A percentile compares a stretch with the other conserved stretches of the same genome.
These are phyloP conservation scores for Hoplodrina ambigua DNA, from an alignment of 2,888 invertebrate genomes.

Conservation along the genomic window DNA sequence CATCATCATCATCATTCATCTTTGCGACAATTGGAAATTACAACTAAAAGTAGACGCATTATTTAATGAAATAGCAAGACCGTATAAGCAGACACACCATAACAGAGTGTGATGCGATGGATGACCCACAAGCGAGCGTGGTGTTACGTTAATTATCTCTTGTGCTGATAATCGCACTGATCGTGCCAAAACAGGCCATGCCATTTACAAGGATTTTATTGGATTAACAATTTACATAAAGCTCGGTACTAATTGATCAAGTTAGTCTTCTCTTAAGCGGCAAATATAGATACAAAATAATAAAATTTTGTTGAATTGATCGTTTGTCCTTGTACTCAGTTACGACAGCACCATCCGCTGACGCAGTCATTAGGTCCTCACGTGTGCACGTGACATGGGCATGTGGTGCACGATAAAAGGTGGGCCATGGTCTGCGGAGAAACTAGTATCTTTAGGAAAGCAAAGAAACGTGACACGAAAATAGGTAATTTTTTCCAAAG, in stretches of 20 bases:
- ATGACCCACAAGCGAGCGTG: constrained; percentile 46
- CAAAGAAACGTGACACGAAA: constrained; percentile 17
- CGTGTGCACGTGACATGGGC: no score
- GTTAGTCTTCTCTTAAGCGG: background rate
- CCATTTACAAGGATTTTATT: constrained; percentile 51
- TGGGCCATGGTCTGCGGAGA: no score
- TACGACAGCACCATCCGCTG: no score
- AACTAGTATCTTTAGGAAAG: background rate
- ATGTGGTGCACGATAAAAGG: no score
- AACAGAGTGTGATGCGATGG: constrained; percentile 37
- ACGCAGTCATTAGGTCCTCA: no score
- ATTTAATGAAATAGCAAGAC: constrained; percentile 11
- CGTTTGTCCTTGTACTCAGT: no score
- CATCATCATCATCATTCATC: no score
- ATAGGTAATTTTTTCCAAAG: constrained; percentile 6
- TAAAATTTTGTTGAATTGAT: no score
- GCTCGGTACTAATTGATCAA: constrained; percentile 5
- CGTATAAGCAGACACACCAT: background rate
- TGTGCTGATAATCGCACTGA: constrained; percentile 54
- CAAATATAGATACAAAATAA: no score
- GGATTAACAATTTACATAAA: constrained; percentile 23
- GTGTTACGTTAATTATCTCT: constrained; percentile 53
- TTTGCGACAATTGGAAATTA: background rate
- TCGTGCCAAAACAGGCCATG: constrained; percentile 47
- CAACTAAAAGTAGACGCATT: background rate